These are phyloP conservation scores for Melanerpes formicivorus DNA, from an alignment of 2,113 vertebrate species.

Conservation along the genomic window DNA sequence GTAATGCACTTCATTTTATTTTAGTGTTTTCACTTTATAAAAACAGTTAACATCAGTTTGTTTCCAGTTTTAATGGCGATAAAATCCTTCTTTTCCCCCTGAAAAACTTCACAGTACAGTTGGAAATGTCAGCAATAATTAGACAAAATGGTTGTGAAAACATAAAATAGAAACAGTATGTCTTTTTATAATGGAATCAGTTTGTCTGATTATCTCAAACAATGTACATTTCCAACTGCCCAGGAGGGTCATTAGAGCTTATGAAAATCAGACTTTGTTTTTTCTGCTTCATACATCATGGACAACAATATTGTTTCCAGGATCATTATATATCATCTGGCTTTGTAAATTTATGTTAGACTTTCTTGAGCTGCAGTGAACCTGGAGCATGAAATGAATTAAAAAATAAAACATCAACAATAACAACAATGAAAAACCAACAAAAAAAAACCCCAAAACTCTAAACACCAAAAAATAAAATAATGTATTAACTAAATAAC, in stretches of 20 bases:
- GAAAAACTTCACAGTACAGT: constrained; percentile 56
- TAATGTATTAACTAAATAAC: constrained; percentile 30
- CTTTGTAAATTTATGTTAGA: constrained; percentile 38
- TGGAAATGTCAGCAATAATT: constrained; percentile 72
- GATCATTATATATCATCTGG: constrained; percentile 33
- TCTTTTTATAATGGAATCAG: constrained; percentile 59
- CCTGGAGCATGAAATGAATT: constrained; percentile 45
- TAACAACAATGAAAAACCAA: not conserved
- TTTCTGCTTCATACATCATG: constrained; percentile 54
- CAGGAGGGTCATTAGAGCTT: constrained; percentile 55
- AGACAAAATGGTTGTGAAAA: constrained; percentile 64
- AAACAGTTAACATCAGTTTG: constrained; percentile 54
- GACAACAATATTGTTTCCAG: constrained; percentile 58
- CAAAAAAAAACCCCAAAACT: not conserved
- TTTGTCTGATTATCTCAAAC: constrained; percentile 62
- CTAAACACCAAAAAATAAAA: not conserved
- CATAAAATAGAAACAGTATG: constrained; percentile 40
- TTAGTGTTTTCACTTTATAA: constrained; percentile 57
- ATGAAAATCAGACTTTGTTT: constrained; percentile 67
- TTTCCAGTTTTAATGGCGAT: constrained; percentile 65
- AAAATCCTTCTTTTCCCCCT: constrained; percentile 23
- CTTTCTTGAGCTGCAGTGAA: constrained; percentile 46
- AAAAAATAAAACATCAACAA: not conserved
- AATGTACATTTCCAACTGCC: constrained; percentile 58
- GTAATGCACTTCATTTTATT: constrained; percentile 56